These are phyloP conservation scores for Mellilla xanthometata DNA, from an alignment of 2,888 invertebrate species.

Conservation along the genomic window DNA sequence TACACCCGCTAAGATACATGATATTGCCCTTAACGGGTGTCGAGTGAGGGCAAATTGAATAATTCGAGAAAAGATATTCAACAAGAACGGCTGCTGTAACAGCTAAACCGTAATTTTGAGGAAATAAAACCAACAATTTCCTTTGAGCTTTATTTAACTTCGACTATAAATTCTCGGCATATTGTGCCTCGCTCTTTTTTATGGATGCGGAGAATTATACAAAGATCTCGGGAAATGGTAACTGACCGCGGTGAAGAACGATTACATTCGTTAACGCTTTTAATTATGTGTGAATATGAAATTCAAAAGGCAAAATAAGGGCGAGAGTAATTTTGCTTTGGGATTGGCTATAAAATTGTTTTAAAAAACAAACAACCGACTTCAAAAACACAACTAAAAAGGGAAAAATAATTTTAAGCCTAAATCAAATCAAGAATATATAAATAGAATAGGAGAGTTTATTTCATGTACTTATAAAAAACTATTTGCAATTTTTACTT, in stretches of 20 bases:
- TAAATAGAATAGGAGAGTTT: too few relatives aligned
- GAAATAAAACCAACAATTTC: constrained; percentile 54
- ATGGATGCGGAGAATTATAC: constrained; percentile 27
- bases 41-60: constrained; percentile 45
- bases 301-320: constrained; percentile 1
- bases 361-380: too few relatives aligned
- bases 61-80: constrained; percentile 52
- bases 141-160: constrained; percentile 46
- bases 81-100: constrained; percentile 40
- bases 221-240: constrained; percentile 18
- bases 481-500: too few relatives aligned
- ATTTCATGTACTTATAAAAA: too few relatives aligned
- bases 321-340: neutral
- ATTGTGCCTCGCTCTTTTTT: constrained; percentile 34
- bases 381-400: too few relatives aligned
- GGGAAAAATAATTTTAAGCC: too few relatives aligned
- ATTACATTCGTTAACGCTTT: constrained; percentile 9
- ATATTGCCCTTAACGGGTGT: constrained; percentile 25
- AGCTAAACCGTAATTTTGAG: constrained; percentile 51
- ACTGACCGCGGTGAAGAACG: constrained; percentile 16
- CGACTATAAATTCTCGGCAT: constrained; percentile 41
- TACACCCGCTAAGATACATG: constrained; percentile 11
- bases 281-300: constrained; percentile 14
- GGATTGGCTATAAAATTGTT: neutral
- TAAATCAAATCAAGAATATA: too few relatives aligned